Percentiles rank a stretch among this genome's conserved stretches.
These are phyloP conservation scores for Danio choprae DNA, from an alignment of 2,797 vertebrate genomes.

Conservation along the genomic window DNA sequence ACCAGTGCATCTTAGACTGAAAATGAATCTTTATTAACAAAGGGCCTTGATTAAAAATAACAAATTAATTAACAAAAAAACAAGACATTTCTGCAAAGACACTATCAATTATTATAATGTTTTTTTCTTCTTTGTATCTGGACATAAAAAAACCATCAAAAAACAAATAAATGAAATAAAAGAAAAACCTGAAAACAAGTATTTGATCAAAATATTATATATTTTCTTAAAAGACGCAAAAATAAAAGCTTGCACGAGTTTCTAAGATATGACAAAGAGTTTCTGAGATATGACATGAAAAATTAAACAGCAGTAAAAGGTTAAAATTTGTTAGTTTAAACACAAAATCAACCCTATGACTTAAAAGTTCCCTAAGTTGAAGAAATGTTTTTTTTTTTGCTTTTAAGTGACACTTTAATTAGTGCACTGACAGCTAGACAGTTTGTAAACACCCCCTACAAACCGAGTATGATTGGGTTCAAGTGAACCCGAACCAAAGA, in stretches of 20 bases:
- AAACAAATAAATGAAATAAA: too few relatives aligned
- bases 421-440: background rate
- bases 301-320: background rate
- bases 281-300: background rate
- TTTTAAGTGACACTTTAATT: constrained; percentile 9
- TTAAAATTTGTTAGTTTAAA: background rate
- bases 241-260: background rate
- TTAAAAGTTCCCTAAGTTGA: background rate
- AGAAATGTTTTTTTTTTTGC: background rate
- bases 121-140: too few relatives aligned
- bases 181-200: too few relatives aligned
- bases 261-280: background rate
- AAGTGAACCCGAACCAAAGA: constrained; percentile 23
- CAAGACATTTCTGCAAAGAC: too few relatives aligned
- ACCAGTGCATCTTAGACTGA: background rate
- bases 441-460: background rate
- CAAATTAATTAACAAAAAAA: too few relatives aligned
- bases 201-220: too few relatives aligned
- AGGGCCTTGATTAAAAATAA: too few relatives aligned
- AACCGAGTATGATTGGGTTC: constrained; percentile 8
- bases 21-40: too few relatives aligned
- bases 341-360: background rate
- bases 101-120: too few relatives aligned
- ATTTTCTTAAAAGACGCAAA: background rate
- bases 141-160: too few relatives aligned